A percentile compares a stretch with the other conserved stretches of the same genome.
Evolutionary conservation across 2,797 vertebrate species (phyloP).

Genomic region (Acanthurus tractus): DNA sequence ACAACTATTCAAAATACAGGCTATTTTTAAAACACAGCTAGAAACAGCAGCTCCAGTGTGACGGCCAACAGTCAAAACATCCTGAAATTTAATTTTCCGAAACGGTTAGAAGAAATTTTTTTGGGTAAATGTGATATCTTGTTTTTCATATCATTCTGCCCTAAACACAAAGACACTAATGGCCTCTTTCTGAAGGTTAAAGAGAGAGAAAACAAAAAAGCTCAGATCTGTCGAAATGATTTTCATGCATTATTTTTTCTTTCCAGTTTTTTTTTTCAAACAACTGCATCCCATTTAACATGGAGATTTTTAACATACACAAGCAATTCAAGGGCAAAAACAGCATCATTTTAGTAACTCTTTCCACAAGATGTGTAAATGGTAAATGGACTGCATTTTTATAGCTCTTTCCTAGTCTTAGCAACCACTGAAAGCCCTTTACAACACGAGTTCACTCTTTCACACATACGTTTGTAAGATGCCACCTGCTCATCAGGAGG

Average conservation of each 20-base stretch:
- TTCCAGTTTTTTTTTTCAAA: not conserved
- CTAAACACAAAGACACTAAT: not conserved
- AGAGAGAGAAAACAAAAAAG: not conserved
- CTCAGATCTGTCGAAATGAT: not conserved
- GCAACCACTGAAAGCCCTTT: too few species aligned
- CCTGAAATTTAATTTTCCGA: not conserved
- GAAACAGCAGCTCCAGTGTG: not conserved
- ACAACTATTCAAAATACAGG: not conserved
- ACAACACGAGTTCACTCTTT: too few species aligned
- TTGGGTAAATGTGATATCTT: not conserved
- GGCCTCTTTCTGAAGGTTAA: too few species aligned
- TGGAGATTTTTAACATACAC: not conserved
- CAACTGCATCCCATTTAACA: not conserved
- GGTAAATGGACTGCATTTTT: too few species aligned
- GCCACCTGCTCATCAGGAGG: too few species aligned
- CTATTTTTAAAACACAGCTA: not conserved
- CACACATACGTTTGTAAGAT: too few species aligned
- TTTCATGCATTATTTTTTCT: not conserved
- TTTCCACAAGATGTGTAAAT: not conserved
- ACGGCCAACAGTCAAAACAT: not conserved
- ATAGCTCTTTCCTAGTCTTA: too few species aligned
- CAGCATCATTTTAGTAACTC: not conserved
- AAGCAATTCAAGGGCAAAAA: not conserved
- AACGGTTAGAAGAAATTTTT: not conserved
- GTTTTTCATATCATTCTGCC: not conserved